phyloP scores from a whole-genome alignment of 2,888 invertebrate genomes.

The Microdon myrmicae region DNA sequence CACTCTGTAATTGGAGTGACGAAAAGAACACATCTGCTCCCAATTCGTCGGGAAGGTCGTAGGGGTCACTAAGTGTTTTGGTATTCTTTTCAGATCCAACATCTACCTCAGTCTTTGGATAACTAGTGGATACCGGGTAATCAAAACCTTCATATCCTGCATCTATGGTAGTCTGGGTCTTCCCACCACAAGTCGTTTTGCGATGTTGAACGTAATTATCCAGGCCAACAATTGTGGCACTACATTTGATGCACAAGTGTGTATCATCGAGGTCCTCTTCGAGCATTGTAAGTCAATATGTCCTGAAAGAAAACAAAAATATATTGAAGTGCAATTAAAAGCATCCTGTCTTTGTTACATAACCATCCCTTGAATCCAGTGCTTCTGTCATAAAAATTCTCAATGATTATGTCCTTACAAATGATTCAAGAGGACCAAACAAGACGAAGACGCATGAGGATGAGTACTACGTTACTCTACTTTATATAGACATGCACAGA shows the following conservation, averaged over 20 bases:
- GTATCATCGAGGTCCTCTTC: conserved; percentile 82
- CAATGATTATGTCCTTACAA: conserved; percentile 43
- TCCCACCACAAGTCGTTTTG: conserved; percentile 74
- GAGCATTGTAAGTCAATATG: conserved; percentile 54
- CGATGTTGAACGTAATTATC: conserved; percentile 87
- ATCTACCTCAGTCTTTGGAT: conserved; percentile 54
- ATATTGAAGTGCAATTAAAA: conserved; percentile 38
- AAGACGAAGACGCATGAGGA: conserved; percentile 11
- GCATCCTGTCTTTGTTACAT: conserved; percentile 42
- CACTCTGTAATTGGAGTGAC: conserved; percentile 80
- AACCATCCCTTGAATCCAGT: conserved; percentile 9
- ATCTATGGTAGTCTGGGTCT: conserved; percentile 58
- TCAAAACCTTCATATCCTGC: conserved; percentile 59
- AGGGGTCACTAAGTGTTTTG: conserved; percentile 62
- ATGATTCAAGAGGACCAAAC: conserved; percentile 30
- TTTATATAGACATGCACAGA: conserved; percentile 38
- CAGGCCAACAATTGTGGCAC: conserved; percentile 83
- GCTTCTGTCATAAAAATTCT: conserved; percentile 27
- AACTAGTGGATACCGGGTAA: conserved; percentile 57
- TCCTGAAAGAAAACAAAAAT: conserved; percentile 19
- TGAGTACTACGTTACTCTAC: conserved; percentile 21
- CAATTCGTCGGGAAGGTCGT: conserved; percentile 71
- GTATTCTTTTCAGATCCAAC: conserved; percentile 59
- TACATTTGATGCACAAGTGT: conserved; percentile 90
- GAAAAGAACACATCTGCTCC: conserved; percentile 90